phyloP scores from a whole-genome alignment of 1,140 invertebrate genomes.

The Atopsyche davidsoni region DNA sequence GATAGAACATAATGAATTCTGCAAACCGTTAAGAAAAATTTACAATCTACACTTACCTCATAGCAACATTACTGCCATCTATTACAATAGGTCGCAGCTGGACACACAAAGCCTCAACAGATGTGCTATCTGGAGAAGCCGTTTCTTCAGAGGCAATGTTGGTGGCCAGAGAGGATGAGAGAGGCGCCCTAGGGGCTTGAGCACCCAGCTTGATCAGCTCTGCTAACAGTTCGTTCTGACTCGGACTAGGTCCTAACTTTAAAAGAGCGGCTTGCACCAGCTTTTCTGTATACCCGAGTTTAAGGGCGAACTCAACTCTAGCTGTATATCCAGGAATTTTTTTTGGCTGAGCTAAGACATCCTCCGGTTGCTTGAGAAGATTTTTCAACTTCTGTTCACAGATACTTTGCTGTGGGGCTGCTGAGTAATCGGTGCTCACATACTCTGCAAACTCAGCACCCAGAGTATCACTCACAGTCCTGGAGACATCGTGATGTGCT shows the following conservation, averaged over 20 bases:
- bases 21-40: no score
- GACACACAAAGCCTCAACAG: constrained; percentile 35
- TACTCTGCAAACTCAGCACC: constrained; percentile 81
- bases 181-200: constrained; percentile 38
- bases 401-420: constrained; percentile 31
- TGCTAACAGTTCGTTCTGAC: constrained; percentile 80
- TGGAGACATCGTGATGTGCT: constrained; percentile 68
- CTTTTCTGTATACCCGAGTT: constrained; percentile 84
- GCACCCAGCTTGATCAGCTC: constrained; percentile 72
- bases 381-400: neutral
- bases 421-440: constrained; percentile 50
- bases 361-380: neutral
- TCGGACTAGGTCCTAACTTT: constrained; percentile 75
- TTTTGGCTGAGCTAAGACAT: constrained; percentile 1
- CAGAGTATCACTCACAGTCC: constrained; percentile 76
- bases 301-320: constrained; percentile 75
- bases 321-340: constrained; percentile 26
- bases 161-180: constrained; percentile 33
- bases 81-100: constrained; percentile 81
- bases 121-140: constrained; percentile 14
- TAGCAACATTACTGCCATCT: constrained; percentile 96
- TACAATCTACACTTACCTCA: constrained; percentile 68
- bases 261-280: constrained; percentile 77
- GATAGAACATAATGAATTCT: constrained; percentile 23
- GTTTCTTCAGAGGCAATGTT: constrained; percentile 2